Evolutionary conservation across 2,888 invertebrate genomes (phyloP).

Genomic region (Nephrotoma guestfalica): DNA sequence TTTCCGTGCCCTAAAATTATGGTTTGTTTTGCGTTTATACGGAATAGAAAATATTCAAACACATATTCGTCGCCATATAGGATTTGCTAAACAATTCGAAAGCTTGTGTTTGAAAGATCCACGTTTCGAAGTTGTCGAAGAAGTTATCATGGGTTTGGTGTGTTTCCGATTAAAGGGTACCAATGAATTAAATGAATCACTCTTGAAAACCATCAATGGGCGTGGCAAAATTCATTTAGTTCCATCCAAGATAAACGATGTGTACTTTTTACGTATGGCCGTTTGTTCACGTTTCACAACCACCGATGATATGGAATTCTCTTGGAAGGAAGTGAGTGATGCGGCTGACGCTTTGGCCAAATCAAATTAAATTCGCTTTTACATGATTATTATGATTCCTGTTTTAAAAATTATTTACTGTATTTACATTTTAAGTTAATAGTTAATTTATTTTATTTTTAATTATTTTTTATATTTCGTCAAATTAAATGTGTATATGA

Average conservation of each 20-base stretch:
- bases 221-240: conserved; percentile 86
- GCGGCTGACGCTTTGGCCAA: conserved; percentile 48
- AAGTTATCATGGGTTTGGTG: conserved; percentile 87
- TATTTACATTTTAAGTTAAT: not conserved
- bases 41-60: conserved; percentile 79
- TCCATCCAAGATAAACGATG: conserved; percentile 72
- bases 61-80: conserved; percentile 72
- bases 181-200: conserved; percentile 67
- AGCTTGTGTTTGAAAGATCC: conserved; percentile 56
- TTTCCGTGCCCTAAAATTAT: conserved; percentile 83
- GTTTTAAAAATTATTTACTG: not conserved
- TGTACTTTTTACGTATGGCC: conserved; percentile 77
- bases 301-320: conserved; percentile 63
- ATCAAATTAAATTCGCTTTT: not conserved
- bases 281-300: conserved; percentile 77
- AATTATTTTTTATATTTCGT: not conserved
- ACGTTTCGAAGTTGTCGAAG: conserved; percentile 77
- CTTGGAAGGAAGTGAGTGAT: conserved; percentile 74
- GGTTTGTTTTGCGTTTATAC: conserved; percentile 87
- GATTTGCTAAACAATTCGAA: conserved; percentile 78
- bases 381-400: not conserved
- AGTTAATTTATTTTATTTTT: not conserved
- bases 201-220: conserved; percentile 74
- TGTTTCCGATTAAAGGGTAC: conserved; percentile 85
- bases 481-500: not conserved